Conservation (phyloP, 30 jellyfish, hydroid and myxozoan genomes). For the Aurelia sp. region DNA sequence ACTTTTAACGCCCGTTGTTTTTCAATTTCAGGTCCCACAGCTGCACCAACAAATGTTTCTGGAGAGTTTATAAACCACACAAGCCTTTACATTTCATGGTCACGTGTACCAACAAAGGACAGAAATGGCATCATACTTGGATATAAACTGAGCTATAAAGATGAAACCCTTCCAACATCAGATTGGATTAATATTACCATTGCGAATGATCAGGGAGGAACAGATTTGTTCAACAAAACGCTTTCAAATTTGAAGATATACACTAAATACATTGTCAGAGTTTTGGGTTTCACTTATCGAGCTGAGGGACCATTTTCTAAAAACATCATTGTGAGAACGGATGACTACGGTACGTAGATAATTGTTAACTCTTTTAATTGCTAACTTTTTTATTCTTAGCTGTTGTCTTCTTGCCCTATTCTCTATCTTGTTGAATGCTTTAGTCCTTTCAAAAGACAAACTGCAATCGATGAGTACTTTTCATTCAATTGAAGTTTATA, state of each 20-base stretch:
- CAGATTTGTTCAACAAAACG: conserved; percentile 11
- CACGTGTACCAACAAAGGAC: conserved; percentile 22
- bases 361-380: background rate
- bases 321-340: conserved; percentile 53
- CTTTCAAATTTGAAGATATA: conserved; percentile 36
- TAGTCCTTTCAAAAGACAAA: too few relatives aligned
- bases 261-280: conserved; percentile 30
- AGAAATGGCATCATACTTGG: conserved; percentile 60
- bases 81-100: conserved; percentile 39
- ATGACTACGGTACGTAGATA: conserved; percentile 34
- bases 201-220: background rate
- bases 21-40: conserved; percentile 35
- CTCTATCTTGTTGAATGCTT: background rate
- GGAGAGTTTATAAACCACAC: conserved; percentile 49
- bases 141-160: conserved; percentile 45
- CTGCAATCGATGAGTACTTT: too few relatives aligned
- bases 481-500: too few relatives aligned
- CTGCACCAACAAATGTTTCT: conserved; percentile 49
- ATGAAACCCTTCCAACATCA: conserved; percentile 11
- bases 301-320: conserved; percentile 40
- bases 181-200: conserved; percentile 1
- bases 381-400: background rate
- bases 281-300: conserved; percentile 31
- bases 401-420: background rate
- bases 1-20: too few relatives aligned